Evolutionary conservation across 1,140 invertebrate species (phyloP).

Genomic region (Solenopsis invicta): DNA sequence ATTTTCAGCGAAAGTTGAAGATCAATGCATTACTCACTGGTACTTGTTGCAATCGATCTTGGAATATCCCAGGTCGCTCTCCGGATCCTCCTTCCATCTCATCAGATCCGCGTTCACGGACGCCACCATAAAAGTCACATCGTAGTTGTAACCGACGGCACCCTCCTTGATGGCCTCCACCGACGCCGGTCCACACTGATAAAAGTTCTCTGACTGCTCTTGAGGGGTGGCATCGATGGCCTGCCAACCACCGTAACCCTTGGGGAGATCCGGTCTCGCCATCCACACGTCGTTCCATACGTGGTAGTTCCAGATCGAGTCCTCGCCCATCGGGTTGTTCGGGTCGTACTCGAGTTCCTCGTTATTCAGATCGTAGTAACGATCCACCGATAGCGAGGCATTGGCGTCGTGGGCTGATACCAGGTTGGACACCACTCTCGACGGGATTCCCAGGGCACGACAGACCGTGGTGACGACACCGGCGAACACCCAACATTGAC

Average conservation of each 20-base stretch:
- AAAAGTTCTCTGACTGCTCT: constrained; percentile 85
- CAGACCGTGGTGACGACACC: constrained; percentile 89
- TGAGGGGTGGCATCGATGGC: constrained; percentile 90
- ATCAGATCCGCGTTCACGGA: constrained; percentile 90
- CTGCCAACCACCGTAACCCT: constrained; percentile 89
- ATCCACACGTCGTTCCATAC: constrained; percentile 93
- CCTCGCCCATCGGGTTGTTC: constrained; percentile 75
- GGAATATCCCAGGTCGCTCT: constrained; percentile 88
- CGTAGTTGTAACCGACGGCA: constrained; percentile 89
- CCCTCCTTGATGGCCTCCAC: constrained; percentile 89
- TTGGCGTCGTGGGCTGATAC: constrained; percentile 90
- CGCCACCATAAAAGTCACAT: constrained; percentile 89
- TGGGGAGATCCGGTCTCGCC: constrained; percentile 88
- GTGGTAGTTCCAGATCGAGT: constrained; percentile 90
- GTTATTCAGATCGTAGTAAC: constrained; percentile 87
- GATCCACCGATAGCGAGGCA: constrained; percentile 88
- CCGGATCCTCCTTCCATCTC: constrained; percentile 88
- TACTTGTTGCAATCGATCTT: constrained; percentile 91
- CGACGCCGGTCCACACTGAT: constrained; percentile 90
- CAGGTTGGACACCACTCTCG: constrained; percentile 89
- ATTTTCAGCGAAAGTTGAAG: not conserved
- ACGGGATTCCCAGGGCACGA: constrained; percentile 89
- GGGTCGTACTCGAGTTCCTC: constrained; percentile 85
- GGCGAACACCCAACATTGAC: constrained; percentile 91
- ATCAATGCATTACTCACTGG: constrained; percentile 87